Percentiles rank a stretch among this genome's conserved stretches.
phyloP scores from a whole-genome alignment of 2,888 invertebrate species.

The Sipunculus nudus region DNA sequence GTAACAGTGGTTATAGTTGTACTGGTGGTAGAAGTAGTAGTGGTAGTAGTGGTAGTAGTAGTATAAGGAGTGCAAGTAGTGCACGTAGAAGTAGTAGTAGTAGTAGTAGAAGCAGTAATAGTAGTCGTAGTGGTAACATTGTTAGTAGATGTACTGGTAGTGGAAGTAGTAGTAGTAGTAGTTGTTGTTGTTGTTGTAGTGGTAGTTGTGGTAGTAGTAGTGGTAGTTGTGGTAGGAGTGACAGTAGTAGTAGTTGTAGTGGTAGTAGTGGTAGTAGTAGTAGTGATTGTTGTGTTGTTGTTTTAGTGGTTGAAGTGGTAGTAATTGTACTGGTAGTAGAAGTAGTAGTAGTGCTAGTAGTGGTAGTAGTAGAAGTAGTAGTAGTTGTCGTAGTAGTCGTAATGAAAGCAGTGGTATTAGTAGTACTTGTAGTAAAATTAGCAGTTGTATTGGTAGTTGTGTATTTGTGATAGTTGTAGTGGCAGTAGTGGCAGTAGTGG shows the following conservation, averaged over 20 bases:
- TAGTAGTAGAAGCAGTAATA: conserved; percentile 8
- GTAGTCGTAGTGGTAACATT: conserved; percentile 8
- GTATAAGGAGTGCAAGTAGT: conserved; percentile 8
- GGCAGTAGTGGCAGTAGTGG: no score
- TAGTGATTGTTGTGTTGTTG: conserved; percentile 5
- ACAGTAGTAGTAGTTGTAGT: conserved; percentile 12
- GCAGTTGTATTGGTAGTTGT: neutral
- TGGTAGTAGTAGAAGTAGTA: conserved; percentile 9
- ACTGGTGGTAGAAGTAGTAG: conserved; percentile 13
- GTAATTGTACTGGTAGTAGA: conserved; percentile 15
- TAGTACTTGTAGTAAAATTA: neutral
- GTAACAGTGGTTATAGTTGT: conserved; percentile 4
- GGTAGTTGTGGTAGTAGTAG: conserved; percentile 13
- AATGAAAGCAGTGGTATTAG: conserved; percentile 4
- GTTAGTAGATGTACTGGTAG: conserved; percentile 10
- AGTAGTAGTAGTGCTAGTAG: conserved; percentile 12
- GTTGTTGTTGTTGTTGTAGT: conserved; percentile 12
- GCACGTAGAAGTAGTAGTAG: conserved; percentile 1
- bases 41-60: conserved; percentile 9
- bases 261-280: conserved; percentile 16
- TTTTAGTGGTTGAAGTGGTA: conserved; percentile 13
- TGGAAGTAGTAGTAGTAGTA: conserved; percentile 10
- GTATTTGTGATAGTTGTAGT: neutral
- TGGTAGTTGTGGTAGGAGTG: conserved; percentile 8
- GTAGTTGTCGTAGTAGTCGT: conserved; percentile 7